Evolutionary conservation across 2,888 invertebrate genomes (phyloP).

Genomic region (Machimus rusticus): DNA sequence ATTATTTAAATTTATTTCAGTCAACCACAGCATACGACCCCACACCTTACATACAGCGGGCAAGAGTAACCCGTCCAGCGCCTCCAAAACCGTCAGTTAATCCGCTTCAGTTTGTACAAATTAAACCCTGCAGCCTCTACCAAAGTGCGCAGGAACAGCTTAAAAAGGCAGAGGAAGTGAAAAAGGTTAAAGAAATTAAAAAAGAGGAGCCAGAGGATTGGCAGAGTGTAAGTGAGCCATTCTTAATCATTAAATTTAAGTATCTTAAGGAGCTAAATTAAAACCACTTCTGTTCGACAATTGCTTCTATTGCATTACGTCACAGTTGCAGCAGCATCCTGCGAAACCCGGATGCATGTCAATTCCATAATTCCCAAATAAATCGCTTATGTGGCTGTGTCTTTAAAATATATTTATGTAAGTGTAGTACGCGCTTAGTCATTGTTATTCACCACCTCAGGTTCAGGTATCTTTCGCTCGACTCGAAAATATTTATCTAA

Average conservation of each 20-base stretch:
- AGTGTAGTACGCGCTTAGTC: background rate
- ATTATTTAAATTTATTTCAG: slow-evolving; percentile 52
- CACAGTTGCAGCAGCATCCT: background rate
- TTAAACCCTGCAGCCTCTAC: slow-evolving; percentile 86
- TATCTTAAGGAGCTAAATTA: background rate
- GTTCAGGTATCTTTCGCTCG: background rate
- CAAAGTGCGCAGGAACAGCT: slow-evolving; percentile 86
- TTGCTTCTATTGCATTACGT: background rate
- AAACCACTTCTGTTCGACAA: background rate
- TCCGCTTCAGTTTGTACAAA: slow-evolving; percentile 88
- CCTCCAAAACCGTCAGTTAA: slow-evolving; percentile 85
- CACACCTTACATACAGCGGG: slow-evolving; percentile 61
- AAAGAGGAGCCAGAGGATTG: slow-evolving; percentile 89
- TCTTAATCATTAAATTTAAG: background rate
- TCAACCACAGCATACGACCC: slow-evolving; percentile 61
- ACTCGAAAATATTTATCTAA: background rate
- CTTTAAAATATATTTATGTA: background rate
- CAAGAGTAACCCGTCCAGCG: slow-evolving; percentile 73
- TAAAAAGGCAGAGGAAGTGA: slow-evolving; percentile 83
- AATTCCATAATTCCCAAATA: background rate
- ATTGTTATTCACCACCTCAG: background rate
- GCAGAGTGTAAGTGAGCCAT: slow-evolving; percentile 82
- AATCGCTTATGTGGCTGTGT: background rate
- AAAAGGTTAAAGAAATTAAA: slow-evolving; percentile 79
- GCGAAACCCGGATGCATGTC: background rate